Conservation (phyloP, 2,113 vertebrate species). For the Calonectris borealis region DNA sequence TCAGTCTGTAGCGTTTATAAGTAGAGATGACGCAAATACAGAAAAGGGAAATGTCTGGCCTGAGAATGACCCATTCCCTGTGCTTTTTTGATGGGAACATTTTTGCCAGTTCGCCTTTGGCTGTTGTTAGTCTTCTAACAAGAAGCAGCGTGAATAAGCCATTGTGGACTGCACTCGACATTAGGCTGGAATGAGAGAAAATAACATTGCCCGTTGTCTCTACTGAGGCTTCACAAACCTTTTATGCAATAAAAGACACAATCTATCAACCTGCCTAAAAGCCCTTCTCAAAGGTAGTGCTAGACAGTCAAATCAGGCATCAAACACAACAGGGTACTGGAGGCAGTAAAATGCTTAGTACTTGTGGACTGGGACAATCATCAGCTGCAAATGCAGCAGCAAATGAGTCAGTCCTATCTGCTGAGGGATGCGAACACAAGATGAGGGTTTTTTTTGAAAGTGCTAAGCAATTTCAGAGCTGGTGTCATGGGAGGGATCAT, state of each 20-base stretch:
- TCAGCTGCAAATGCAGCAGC: slow-evolving; percentile 8
- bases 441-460: neutral
- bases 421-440: neutral
- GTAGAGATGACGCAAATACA: neutral
- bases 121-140: neutral
- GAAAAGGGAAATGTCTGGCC: neutral
- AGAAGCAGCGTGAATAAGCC: neutral
- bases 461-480: neutral
- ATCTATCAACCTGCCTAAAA: neutral
- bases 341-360: neutral
- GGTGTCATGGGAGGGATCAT: neutral
- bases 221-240: neutral
- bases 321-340: neutral
- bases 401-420: neutral
- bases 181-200: neutral
- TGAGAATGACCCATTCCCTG: neutral
- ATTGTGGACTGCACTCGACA: neutral
- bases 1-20: neutral
- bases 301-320: neutral
- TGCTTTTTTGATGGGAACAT: neutral
- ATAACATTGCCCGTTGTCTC: neutral
- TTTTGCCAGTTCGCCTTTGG: neutral
- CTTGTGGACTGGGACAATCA: neutral
- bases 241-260: neutral
- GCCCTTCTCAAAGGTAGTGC: neutral